Evolutionary conservation across 1,140 invertebrate species (phyloP).

Genomic region (Lepidotrigona ventralis): DNA sequence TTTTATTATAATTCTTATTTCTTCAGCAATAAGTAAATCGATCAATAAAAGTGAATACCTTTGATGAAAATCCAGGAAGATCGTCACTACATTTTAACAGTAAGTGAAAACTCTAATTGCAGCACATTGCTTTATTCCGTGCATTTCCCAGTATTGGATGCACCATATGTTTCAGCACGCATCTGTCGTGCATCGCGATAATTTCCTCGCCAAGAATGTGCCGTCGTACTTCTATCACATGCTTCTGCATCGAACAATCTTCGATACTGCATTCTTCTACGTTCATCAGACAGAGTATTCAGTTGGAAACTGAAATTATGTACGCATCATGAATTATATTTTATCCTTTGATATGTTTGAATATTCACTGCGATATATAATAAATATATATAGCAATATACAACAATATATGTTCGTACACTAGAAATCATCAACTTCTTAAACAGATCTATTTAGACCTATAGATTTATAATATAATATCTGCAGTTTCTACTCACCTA

Average conservation of each 20-base stretch:
- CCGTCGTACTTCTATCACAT: neutral
- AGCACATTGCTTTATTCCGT: conserved; percentile 22
- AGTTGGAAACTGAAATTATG: neutral
- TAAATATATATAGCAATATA: neutral
- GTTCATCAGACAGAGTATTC: neutral
- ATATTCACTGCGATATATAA: neutral
- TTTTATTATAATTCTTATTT: neutral
- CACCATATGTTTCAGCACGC: conserved; percentile 9
- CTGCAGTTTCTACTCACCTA: neutral
- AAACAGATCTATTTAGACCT: neutral
- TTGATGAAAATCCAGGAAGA: neutral
- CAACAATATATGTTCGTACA: neutral
- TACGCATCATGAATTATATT: neutral
- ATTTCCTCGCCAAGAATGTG: neutral
- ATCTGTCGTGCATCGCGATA: conserved; percentile 7
- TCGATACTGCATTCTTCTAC: neutral
- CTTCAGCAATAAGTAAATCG: neutral
- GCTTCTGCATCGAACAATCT: neutral
- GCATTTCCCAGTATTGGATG: neutral
- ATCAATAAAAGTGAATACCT: neutral
- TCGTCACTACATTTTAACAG: neutral
- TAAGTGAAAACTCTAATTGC: neutral
- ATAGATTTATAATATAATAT: no score
- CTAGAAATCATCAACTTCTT: neutral
- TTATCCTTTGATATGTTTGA: neutral